A percentile compares a stretch with the other conserved stretches of the same genome.
Evolutionary conservation across 2,888 invertebrate species (phyloP).

Genomic region (Minunthozetes semirufus): DNA sequence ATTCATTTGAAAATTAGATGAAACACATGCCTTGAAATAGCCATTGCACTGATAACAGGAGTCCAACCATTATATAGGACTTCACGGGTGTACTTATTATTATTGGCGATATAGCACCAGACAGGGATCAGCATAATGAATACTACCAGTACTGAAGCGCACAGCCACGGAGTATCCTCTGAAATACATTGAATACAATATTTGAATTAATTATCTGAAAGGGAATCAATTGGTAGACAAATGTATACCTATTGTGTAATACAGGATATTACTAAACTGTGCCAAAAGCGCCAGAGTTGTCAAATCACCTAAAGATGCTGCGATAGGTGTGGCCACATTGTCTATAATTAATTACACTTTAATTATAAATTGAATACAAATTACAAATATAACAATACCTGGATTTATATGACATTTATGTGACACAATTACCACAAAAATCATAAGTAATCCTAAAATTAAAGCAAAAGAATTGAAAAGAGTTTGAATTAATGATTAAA

Average conservation of each 20-base stretch:
- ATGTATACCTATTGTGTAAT: conserved; percentile 27
- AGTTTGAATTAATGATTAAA: no score
- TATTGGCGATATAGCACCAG: conserved; percentile 70
- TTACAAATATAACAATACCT: no score
- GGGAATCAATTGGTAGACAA: no score
- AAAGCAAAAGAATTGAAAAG: no score
- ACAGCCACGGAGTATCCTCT: conserved; percentile 20
- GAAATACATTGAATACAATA: not conserved
- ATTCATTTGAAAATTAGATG: no score
- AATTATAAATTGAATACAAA: no score
- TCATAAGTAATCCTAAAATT: conserved; percentile 38
- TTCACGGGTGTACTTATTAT: conserved; percentile 70
- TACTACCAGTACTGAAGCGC: conserved; percentile 51
- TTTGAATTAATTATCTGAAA: no score
- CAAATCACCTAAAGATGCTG: conserved; percentile 81
- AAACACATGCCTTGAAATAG: conserved; percentile 93
- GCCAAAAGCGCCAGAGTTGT: conserved; percentile 75
- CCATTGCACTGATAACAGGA: conserved; percentile 83
- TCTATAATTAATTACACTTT: no score
- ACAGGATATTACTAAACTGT: conserved; percentile 29
- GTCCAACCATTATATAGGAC: conserved; percentile 77
- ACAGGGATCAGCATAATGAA: conserved; percentile 67
- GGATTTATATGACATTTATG: conserved; percentile 64
- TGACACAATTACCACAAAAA: conserved; percentile 40
- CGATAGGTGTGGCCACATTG: conserved; percentile 87